Base-by-base conservation (phyloP, 1,140 invertebrate species). In the Agraylea sexmaculata region DNA sequence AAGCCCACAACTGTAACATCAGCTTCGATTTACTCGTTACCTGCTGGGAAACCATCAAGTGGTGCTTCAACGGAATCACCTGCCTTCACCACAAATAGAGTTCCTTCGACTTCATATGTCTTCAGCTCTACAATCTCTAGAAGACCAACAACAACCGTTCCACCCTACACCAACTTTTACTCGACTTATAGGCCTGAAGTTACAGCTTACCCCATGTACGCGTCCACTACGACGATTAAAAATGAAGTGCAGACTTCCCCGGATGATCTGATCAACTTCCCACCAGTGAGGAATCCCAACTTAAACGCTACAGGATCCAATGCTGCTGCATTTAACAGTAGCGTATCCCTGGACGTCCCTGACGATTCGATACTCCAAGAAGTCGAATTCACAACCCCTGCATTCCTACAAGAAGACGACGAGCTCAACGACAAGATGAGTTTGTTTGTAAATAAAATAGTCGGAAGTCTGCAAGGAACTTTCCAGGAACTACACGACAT, bases 251-350 rank as follows among this genome's bases (percentile, higher is more conserved):
- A 75, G 37, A 78, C 75, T 0, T 71, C 74, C 1, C 68, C 75
- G 0, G 77, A 84, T 45, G 78, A 83, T 41, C 57, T 80, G 4
- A 75, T 78, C 13, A 85, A 84, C 46, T 87, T 87, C 59, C 84
- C 84, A 19, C 84, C 84, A 0, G 84, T 85, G 2, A 70, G 83
- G 36, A 84, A 87, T 57, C 84, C 84, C 0, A 79, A 83, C 60
- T 58, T 84, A 1, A 86, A 85, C 40, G 73, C 73, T 40, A 78
- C 78, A 0, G 63, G 60, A 3, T 62, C 70, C 2, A 59, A 71
- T 16, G 61, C 71, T 2, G 59, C 69, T 2, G 55, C 68, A 1
- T 71, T 55, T 37, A 77, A 73, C 33, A 70, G 68, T 18, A 73
- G 71, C 6, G 60, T 73, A n/a, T 66, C 71, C 22, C 58, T 56